Percentiles rank a stretch among this genome's conserved stretches.
phyloP scores from a whole-genome alignment of 2,113 vertebrate genomes.

The Arizona elegans region DNA sequence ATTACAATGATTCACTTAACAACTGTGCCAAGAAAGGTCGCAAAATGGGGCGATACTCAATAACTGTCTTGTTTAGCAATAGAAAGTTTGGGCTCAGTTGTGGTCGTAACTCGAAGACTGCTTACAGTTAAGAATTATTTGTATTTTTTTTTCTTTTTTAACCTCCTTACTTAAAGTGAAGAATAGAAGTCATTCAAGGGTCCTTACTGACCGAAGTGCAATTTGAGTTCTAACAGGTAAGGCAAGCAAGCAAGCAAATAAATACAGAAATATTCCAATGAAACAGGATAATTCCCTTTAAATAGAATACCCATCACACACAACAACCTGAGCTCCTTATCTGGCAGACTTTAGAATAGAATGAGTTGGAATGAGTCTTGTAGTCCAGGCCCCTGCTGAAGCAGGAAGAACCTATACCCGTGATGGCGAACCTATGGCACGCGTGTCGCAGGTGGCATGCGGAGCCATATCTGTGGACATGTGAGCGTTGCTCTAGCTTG shows the following conservation, averaged over 20 bases:
- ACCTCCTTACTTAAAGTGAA: neutral
- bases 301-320: conserved; percentile 33
- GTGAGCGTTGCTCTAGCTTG: too few relatives aligned
- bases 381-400: too few relatives aligned
- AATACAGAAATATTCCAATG: neutral
- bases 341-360: too few relatives aligned
- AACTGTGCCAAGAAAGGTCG: neutral
- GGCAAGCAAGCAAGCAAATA: neutral
- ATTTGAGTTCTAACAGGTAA: neutral
- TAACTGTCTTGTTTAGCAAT: neutral
- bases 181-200: neutral
- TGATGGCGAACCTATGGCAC: too few relatives aligned
- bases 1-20: neutral
- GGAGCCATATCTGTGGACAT: too few relatives aligned
- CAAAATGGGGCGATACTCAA: neutral
- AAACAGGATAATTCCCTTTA: conserved; percentile 13
- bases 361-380: too few relatives aligned
- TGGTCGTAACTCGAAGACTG: neutral
- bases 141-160: neutral
- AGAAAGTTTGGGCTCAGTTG: neutral
- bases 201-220: neutral
- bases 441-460: too few relatives aligned
- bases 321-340: conserved; percentile 1
- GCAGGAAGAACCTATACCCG: too few relatives aligned
- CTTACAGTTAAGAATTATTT: neutral